Evolutionary conservation across 2,797 vertebrate species (phyloP).

Genomic region (Lagorchestes hirsutus): DNA sequence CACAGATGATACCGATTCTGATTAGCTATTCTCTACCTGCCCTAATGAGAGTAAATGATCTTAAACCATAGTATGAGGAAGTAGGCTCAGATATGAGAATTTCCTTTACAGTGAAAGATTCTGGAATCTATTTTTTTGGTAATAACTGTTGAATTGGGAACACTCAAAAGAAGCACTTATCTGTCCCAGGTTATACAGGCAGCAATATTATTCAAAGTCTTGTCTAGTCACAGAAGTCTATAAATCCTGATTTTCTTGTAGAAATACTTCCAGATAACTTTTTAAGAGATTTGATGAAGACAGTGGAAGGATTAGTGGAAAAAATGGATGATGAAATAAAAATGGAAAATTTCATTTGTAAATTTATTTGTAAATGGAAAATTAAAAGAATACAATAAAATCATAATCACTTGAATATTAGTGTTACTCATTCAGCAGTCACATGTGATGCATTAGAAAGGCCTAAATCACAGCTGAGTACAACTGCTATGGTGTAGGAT

Average conservation of each 20-base stretch:
- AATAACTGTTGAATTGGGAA: neutral
- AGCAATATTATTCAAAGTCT: neutral
- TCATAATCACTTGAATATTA: neutral
- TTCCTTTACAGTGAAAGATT: constrained; percentile 26
- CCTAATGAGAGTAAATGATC: neutral
- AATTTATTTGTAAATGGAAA: neutral
- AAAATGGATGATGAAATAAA: neutral
- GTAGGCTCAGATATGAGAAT: neutral
- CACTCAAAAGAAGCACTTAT: neutral
- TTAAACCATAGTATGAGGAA: constrained; percentile 6
- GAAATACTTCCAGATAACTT: neutral
- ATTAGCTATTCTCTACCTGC: neutral
- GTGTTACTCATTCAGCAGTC: neutral
- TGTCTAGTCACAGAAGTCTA: neutral
- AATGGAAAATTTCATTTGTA: neutral
- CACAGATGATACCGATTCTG: neutral
- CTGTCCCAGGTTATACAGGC: neutral
- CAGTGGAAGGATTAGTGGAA: neutral
- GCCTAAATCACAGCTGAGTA: neutral
- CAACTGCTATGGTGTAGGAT: neutral
- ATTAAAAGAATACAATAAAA: neutral
- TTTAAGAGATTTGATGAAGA: neutral
- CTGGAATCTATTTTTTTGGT: neutral
- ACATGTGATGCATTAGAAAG: neutral
- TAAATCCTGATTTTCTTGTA: neutral